Conservation (phyloP, 2,797 vertebrate species). For the Peromyscus aztecus region DNA sequence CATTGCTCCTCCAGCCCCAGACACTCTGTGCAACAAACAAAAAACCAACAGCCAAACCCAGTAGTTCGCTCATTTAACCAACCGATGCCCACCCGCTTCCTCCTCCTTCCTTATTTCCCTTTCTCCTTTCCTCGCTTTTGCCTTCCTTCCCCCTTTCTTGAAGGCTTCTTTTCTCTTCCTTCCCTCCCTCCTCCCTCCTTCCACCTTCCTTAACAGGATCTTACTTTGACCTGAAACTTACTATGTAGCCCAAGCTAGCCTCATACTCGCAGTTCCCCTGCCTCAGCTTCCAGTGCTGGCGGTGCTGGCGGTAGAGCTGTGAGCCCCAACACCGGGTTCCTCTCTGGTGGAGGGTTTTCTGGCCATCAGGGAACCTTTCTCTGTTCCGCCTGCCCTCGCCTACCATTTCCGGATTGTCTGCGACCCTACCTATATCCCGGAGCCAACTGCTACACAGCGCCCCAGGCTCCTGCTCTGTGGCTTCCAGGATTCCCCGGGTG, state of each 20-base stretch:
- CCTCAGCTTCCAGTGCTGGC: background rate
- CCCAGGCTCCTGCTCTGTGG: too few species aligned
- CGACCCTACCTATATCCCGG: background rate
- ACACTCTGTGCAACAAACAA: too few species aligned
- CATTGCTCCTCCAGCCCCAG: fast-evolving
- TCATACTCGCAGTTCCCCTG: background rate
- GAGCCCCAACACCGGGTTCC: fast-evolving
- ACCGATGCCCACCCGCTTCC: fast-evolving
- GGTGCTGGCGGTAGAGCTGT: background rate
- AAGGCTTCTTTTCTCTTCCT: background rate
- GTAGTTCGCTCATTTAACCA: background rate
- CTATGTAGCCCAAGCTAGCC: background rate
- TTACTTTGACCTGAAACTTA: background rate
- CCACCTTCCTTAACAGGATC: background rate
- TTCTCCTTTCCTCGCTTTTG: background rate
- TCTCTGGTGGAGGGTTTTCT: background rate
- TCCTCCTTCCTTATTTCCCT: background rate
- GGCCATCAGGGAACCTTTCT: too few species aligned
- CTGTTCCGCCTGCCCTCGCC: background rate
- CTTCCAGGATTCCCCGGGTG: background rate
- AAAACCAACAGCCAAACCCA: background rate
- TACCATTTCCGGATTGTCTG: background rate
- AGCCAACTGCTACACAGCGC: background rate
- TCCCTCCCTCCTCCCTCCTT: background rate
- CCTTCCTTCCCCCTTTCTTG: background rate